Evolutionary conservation across 2,113 vertebrate genomes (phyloP).

Genomic region (Mesocricetus auratus): DNA sequence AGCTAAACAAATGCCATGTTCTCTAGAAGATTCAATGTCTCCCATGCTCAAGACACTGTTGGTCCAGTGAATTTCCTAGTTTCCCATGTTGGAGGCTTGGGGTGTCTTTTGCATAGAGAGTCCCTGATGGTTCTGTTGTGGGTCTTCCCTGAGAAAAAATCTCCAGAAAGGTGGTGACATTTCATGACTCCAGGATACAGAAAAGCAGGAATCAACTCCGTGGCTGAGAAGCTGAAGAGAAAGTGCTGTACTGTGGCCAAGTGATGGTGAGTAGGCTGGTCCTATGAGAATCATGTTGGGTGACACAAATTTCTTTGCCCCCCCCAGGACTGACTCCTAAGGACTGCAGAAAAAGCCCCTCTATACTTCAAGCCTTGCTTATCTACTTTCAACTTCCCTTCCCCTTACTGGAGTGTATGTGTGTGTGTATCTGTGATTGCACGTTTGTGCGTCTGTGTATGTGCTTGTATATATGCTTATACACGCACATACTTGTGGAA

Average conservation of each 20-base stretch:
- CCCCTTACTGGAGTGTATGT: not conserved
- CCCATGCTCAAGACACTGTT: not conserved
- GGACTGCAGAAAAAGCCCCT: not conserved
- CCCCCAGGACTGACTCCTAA: not conserved
- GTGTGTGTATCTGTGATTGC: not conserved
- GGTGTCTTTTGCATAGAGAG: not conserved
- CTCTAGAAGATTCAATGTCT: not conserved
- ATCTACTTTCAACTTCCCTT: not conserved
- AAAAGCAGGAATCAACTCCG: not conserved
- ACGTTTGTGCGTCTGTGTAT: not conserved
- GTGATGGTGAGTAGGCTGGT: not conserved
- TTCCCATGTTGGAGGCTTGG: fast-evolving
- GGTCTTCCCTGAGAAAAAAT: not conserved
- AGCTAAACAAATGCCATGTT: not conserved
- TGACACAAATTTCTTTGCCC: not conserved
- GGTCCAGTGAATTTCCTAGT: not conserved
- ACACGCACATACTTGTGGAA: not conserved
- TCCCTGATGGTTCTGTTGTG: not conserved
- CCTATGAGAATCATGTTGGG: not conserved
- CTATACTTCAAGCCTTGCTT: not conserved
- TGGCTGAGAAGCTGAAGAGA: not conserved
- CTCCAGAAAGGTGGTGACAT: not conserved
- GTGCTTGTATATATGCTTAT: not conserved
- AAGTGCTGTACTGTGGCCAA: not conserved
- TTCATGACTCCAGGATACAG: not conserved